Evolutionary conservation across 2,113 vertebrate genomes (phyloP), one percentile per base, ranked within the genome.

Genomic region (Fregetta grallaria): DNA sequence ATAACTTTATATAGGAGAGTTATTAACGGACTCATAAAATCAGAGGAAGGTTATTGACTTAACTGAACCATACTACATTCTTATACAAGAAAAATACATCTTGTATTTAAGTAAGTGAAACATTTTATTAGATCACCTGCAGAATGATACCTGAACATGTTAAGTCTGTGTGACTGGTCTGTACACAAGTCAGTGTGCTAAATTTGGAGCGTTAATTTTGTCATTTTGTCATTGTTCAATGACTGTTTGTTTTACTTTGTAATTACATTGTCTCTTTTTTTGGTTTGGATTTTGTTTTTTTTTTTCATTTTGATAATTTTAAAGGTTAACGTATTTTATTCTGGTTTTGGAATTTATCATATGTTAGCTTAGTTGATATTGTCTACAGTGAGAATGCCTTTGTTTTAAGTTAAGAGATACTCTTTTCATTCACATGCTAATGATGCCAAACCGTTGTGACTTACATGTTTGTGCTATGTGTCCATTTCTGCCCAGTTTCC

Each of bases 211-310:
- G 6, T 10, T 36, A 40, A 40, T 72, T 44, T 47, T 71, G 6
- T 52, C 0, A 55, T 75, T 89, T 70, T 70, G 1, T 5, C 25
- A n/a, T 56, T 56, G 11, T 38, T 81, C 68, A 36, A 29, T 44
- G 20, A 44, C 20, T 38, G 11, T 1, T 38, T 58, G 4, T 17
- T 77, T 82, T 62, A 32, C 2, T 45, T 77, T 23, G 1, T 0
- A 6, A 40, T 21, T 29, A 3, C 7, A 19, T 70, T 22, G 3
- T 81, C 52, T 58, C 5, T 21, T 45, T 42, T 26, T 21, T 38
- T 42, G 1, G 2, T 16, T 72, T 29, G 15, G 7, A 2, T 27
- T 78, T 27, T 21, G 2, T 0, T 5, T 13, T 59, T 63, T 42
- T n/a, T 42, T n/a, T 13, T 21, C 3, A 21, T 58, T 76, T 47